Evolutionary conservation across 2,797 vertebrate species (phyloP).

Genomic region (Cheirogaleus major): DNA sequence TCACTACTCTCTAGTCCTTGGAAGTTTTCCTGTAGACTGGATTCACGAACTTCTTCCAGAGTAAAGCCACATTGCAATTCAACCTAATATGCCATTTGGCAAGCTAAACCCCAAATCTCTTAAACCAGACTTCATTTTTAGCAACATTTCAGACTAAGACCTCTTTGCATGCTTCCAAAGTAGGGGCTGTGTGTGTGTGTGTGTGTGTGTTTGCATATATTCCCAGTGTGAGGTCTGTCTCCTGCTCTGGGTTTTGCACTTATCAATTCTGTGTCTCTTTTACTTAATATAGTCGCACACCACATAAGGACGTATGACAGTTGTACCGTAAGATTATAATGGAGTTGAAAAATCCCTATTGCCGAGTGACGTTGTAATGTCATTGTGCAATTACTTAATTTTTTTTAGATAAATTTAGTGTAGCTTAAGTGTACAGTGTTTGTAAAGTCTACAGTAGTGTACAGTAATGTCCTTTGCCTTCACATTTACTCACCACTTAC

Average conservation of each 20-base stretch:
- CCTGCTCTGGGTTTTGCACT: neutral
- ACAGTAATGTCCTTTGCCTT: neutral
- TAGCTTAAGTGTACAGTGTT: neutral
- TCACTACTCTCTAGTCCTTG: neutral
- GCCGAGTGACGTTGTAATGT: neutral
- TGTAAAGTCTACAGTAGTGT: neutral
- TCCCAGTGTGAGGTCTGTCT: neutral
- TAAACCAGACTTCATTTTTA: constrained; percentile 36
- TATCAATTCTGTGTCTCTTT: neutral
- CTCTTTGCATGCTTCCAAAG: constrained; percentile 1
- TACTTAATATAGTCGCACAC: neutral
- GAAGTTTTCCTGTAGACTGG: constrained; percentile 3
- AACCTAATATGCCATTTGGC: neutral
- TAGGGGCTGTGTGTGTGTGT: neutral
- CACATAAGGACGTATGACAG: neutral
- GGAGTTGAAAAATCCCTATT: neutral
- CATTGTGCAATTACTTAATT: neutral
- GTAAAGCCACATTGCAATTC: neutral
- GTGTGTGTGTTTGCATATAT: neutral
- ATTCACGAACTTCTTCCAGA: constrained; percentile 16
- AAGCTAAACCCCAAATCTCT: neutral
- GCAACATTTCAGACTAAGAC: constrained; percentile 12
- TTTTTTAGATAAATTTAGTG: neutral
- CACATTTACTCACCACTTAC: neutral
- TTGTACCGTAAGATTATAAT: neutral